Evolutionary conservation across 2,113 vertebrate genomes (phyloP).

Genomic region (Lycocorax pyrrhopterus): DNA sequence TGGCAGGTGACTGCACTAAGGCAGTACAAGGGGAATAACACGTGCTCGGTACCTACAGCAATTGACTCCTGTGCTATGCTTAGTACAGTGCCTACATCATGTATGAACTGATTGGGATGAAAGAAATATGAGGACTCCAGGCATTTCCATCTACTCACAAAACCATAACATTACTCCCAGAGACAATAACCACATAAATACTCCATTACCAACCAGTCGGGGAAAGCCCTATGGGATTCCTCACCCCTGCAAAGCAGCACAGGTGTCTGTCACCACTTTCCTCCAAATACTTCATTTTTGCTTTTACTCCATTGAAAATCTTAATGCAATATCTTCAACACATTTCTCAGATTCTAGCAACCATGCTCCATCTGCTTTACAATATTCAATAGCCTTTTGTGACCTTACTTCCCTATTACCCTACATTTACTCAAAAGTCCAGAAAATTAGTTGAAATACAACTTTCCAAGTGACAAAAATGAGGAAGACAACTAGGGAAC

Average conservation of each 20-base stretch:
- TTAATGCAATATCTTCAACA: not conserved
- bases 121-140: not conserved
- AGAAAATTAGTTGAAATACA: not conserved
- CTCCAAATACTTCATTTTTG: not conserved
- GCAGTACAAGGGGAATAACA: not conserved
- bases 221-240: not conserved
- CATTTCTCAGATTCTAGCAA: not conserved
- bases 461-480: not conserved
- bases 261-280: not conserved
- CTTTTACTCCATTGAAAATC: not conserved
- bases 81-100: not conserved
- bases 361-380: not conserved
- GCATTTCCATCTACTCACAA: not conserved
- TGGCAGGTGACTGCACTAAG: not conserved
- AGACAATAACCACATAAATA: not conserved
- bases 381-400: not conserved
- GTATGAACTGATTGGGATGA: not conserved
- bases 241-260: not conserved
- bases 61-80: fast-evolving
- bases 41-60: not conserved
- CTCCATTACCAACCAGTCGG: not conserved
- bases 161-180: not conserved
- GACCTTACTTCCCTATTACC: not conserved
- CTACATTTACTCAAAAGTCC: not conserved
- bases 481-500: not conserved